Percentiles rank a stretch among this genome's conserved stretches.
These are phyloP conservation scores for Cepaea nemoralis DNA, from an alignment of 1,140 invertebrate genomes.

Conservation along the genomic window DNA sequence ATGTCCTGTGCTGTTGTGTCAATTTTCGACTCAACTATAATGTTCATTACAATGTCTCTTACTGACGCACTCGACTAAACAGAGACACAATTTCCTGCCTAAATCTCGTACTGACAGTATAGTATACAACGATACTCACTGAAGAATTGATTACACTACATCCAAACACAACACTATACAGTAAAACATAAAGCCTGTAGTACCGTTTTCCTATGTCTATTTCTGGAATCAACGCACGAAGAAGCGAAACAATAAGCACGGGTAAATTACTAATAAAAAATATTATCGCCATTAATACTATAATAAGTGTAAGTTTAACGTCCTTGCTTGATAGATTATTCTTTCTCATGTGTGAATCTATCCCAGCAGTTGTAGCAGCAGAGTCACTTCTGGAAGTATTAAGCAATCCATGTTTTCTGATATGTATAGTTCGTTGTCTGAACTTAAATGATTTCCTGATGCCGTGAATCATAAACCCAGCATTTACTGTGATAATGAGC, in stretches of 20 bases:
- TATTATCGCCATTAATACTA: not conserved
- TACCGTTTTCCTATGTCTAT: constrained; percentile 12
- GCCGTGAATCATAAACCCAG: not conserved
- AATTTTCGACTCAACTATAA: no score
- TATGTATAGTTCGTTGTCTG: not conserved
- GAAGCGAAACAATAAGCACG: not conserved
- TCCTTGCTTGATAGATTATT: not conserved
- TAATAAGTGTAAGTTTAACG: not conserved
- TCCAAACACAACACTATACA: not conserved
- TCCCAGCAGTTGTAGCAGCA: not conserved
- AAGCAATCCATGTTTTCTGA: not conserved
- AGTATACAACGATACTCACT: constrained; percentile 7
- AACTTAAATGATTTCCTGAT: not conserved
- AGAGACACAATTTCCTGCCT: not conserved
- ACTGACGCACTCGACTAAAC: no score
- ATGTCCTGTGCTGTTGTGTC: no score
- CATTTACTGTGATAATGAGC: not conserved
- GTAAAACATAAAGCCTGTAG: not conserved
- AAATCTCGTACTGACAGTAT: not conserved
- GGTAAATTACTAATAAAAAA: constrained; percentile 4
- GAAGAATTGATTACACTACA: not conserved
- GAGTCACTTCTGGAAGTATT: no score
- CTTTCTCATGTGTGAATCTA: not conserved
- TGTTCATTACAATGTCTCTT: no score
- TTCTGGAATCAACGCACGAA: not conserved